Percentiles rank a stretch among this genome's conserved stretches.
Conservation (phyloP, 2,888 invertebrate species). For the Tetragnatha montana region DNA sequence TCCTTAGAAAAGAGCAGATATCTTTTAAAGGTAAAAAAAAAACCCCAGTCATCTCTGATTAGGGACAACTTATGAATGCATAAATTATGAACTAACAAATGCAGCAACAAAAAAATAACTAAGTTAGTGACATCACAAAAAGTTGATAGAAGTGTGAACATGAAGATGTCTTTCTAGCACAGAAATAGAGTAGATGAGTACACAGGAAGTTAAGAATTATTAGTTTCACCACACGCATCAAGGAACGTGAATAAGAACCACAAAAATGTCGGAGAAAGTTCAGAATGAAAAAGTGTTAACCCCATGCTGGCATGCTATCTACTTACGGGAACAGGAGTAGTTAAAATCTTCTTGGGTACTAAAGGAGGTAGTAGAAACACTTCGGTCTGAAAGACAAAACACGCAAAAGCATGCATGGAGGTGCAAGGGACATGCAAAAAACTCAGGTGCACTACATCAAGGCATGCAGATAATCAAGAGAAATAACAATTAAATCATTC, state of each 20-base stretch:
- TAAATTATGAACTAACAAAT: no score
- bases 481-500: neutral
- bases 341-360: slow-evolving; percentile 55
- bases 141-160: no score
- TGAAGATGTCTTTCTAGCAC: no score
- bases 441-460: neutral
- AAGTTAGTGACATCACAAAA: no score
- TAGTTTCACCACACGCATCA: neutral
- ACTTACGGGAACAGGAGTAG: slow-evolving; percentile 54
- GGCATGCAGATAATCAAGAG: neutral
- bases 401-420: slow-evolving; percentile 37
- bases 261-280: no score
- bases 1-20: no score
- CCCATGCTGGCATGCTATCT: slow-evolving; percentile 25
- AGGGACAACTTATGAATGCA: no score
- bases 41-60: no score
- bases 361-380: slow-evolving; percentile 42
- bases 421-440: slow-evolving; percentile 19
- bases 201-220: neutral
- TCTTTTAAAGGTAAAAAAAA: no score
- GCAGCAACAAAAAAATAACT: no score
- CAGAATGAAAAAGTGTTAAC: no score
- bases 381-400: slow-evolving; percentile 62
- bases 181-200: neutral
- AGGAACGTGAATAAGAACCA: no score